These are phyloP conservation scores for Monoplex corrugatus DNA, from an alignment of 2,888 invertebrate genomes.

Conservation along the genomic window DNA sequence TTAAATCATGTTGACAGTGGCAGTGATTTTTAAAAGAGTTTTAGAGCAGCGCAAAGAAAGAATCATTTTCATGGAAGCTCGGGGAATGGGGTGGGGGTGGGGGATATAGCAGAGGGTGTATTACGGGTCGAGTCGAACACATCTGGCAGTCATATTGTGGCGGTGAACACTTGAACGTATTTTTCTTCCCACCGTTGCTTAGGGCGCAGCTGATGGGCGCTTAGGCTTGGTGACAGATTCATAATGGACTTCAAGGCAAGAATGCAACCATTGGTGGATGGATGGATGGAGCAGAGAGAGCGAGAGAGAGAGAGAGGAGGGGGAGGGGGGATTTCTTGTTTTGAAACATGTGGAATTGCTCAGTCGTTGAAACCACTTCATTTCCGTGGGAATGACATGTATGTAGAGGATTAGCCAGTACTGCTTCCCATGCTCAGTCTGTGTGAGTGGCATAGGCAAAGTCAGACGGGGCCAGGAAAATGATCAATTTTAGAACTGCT, in stretches of 20 bases:
- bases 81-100: too few relatives aligned
- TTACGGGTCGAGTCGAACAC: too few relatives aligned
- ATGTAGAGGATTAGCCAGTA: not conserved
- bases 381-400: slow-evolving; percentile 23
- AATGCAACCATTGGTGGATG: not conserved
- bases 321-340: not conserved
- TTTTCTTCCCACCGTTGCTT: slow-evolving; percentile 25
- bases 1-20: too few relatives aligned
- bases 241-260: slow-evolving; percentile 32
- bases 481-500: not conserved
- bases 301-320: not conserved
- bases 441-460: not conserved
- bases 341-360: slow-evolving; percentile 34
- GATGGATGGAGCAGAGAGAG: not conserved
- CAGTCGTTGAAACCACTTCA: slow-evolving; percentile 13
- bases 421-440: not conserved
- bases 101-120: too few relatives aligned
- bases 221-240: slow-evolving; percentile 34
- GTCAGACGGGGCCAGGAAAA: not conserved
- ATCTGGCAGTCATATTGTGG: slow-evolving; percentile 39
- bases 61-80: too few relatives aligned
- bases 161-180: slow-evolving; percentile 26
- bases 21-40: too few relatives aligned
- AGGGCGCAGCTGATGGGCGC: not conserved
- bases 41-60: too few relatives aligned